Evolutionary conservation across 2,888 invertebrate species (phyloP).

Genomic region (Ischnus inquisitorius): DNA sequence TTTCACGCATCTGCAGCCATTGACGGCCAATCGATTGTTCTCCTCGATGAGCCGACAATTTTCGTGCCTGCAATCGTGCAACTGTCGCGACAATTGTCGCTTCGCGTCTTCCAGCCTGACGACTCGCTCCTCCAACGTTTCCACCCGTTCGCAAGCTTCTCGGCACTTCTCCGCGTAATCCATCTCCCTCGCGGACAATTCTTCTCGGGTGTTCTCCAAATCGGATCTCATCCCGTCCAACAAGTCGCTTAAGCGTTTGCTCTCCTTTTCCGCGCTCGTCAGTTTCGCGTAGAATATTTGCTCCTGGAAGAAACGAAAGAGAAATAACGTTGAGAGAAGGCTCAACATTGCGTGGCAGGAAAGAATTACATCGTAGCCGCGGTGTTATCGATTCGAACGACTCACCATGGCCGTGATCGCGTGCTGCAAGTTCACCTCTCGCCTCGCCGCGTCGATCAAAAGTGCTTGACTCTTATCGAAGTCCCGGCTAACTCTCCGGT

Average conservation of each 20-base stretch:
- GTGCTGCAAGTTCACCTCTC: conserved; percentile 77
- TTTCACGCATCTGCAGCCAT: conserved; percentile 75
- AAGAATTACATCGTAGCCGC: background rate
- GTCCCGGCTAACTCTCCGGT: conserved; percentile 73
- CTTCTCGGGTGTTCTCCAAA: conserved; percentile 72
- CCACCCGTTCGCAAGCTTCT: conserved; percentile 69
- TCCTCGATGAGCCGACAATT: conserved; percentile 76
- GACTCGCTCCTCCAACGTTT: conserved; percentile 74
- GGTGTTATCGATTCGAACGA: conserved; percentile 29
- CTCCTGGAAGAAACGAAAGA: conserved; percentile 70
- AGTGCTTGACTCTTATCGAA: conserved; percentile 75
- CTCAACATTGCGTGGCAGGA: background rate
- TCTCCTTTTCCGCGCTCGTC: conserved; percentile 71
- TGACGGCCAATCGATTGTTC: conserved; percentile 76
- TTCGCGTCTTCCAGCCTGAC: conserved; percentile 75
- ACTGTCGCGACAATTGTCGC: conserved; percentile 72
- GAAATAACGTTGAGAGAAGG: too few relatives aligned
- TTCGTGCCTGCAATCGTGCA: conserved; percentile 75
- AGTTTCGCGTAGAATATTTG: conserved; percentile 74
- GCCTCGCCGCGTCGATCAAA: conserved; percentile 73
- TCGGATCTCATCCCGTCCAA: conserved; percentile 74
- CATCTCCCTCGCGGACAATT: conserved; percentile 70
- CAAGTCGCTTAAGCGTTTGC: conserved; percentile 69
- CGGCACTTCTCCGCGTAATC: conserved; percentile 71
- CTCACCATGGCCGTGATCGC: conserved; percentile 75